phyloP scores from a whole-genome alignment of 2,113 vertebrate species.

The Plecotus auritus region DNA sequence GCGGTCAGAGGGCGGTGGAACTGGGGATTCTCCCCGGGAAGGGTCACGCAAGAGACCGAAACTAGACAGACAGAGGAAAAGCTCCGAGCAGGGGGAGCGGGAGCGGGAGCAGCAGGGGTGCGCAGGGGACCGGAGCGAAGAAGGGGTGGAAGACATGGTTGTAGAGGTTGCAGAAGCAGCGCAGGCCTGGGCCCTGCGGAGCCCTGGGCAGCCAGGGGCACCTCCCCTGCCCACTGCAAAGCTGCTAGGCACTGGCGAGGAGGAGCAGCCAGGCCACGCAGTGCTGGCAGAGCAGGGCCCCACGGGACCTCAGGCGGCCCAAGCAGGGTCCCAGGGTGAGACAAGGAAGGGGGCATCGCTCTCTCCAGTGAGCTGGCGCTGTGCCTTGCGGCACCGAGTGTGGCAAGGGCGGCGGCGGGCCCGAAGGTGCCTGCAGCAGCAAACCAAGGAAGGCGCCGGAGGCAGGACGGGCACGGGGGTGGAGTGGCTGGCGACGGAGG shows the following conservation, averaged over 20 bases:
- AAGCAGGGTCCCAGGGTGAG: background rate
- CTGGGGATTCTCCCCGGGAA: background rate
- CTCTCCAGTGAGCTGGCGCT: slow-evolving; percentile 78
- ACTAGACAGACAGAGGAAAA: background rate
- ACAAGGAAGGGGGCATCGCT: background rate
- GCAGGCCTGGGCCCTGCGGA: slow-evolving; percentile 73
- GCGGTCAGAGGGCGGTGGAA: slow-evolving; percentile 18
- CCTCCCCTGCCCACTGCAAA: rapidly evolving
- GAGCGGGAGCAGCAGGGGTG: background rate
- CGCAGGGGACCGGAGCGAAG: background rate
- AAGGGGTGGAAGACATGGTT: slow-evolving; percentile 51
- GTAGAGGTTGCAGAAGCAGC: background rate
- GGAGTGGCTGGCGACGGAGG: slow-evolving; percentile 71
- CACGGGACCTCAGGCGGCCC: background rate
- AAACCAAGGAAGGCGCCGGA: background rate
- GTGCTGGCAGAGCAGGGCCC: background rate
- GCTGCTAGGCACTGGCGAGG: background rate
- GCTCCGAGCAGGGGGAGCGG: background rate
- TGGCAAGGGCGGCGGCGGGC: slow-evolving; percentile 90
- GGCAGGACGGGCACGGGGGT: background rate
- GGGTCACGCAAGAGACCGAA: slow-evolving; percentile 50
- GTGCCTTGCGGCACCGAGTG: slow-evolving; percentile 80
- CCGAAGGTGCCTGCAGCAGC: slow-evolving; percentile 80
- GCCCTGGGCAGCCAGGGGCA: slow-evolving; percentile 64
- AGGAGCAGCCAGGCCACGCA: background rate